phyloP scores from a whole-genome alignment of 2,113 vertebrate genomes.

The Hucho hucho region DNA sequence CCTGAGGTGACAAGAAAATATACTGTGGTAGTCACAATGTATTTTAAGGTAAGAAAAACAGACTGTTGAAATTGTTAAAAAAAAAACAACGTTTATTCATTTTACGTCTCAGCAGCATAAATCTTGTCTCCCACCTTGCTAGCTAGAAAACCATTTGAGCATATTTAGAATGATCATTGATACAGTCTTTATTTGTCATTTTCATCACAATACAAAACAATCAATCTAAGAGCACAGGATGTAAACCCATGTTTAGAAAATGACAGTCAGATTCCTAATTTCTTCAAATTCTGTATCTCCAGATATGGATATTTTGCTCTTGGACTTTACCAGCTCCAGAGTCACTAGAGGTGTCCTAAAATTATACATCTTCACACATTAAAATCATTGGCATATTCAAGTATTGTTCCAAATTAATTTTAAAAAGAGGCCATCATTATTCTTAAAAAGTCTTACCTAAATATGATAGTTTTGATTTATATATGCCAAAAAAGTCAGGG shows the following conservation, averaged over 20 bases:
- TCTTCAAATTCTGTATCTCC: conserved; percentile 35
- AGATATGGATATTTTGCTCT: conserved; percentile 9
- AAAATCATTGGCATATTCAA: conserved; percentile 48
- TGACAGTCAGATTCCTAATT: conserved; percentile 34
- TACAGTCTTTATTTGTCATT: conserved; percentile 40
- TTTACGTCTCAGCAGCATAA: conserved; percentile 84
- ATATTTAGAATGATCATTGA: conserved; percentile 32
- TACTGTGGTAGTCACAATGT: not conserved
- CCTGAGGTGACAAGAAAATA: not conserved
- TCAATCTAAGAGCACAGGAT: conserved; percentile 50
- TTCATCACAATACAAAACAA: conserved; percentile 58
- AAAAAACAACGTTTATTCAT: conserved; percentile 92
- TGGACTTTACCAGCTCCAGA: conserved; percentile 11
- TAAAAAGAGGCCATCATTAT: conserved; percentile 39
- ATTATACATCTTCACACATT: conserved; percentile 33
- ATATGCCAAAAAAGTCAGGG: conserved; percentile 29
- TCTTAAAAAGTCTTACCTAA: conserved; percentile 29
- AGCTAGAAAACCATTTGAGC: conserved; percentile 69
- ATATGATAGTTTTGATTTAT: conserved; percentile 45
- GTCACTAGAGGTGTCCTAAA: conserved; percentile 29
- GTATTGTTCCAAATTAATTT: conserved; percentile 40
- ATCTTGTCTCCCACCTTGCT: conserved; percentile 69
- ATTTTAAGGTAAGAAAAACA: conserved; percentile 1
- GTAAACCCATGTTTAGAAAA: conserved; percentile 45
- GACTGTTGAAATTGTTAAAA: conserved; percentile 57